phyloP scores from a whole-genome alignment of 2,888 invertebrate species.

The Globia sparganii region DNA sequence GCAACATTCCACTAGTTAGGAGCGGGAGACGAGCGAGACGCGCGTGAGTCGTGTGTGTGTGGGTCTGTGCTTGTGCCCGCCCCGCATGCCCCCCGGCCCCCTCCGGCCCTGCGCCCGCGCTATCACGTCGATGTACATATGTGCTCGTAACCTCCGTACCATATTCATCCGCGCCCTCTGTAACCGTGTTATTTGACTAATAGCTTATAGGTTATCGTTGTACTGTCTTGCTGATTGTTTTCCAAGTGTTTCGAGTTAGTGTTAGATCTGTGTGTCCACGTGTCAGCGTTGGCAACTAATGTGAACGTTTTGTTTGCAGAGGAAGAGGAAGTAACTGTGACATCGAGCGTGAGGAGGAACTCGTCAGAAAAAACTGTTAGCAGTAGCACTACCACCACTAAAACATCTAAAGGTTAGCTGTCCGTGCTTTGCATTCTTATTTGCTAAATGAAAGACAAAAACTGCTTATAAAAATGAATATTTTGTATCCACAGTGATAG shows the following conservation, averaged over 20 bases:
- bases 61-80: conserved; percentile 86
- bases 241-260: conserved; percentile 78
- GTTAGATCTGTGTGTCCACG: conserved; percentile 56
- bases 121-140: conserved; percentile 82
- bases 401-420: conserved; percentile 90
- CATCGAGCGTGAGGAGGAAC: conserved; percentile 87
- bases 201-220: conserved; percentile 86
- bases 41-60: conserved; percentile 90
- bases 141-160: conserved; percentile 80
- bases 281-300: conserved; percentile 25
- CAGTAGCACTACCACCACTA: conserved; percentile 90
- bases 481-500: conserved; percentile 85
- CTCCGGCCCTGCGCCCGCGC: conserved; percentile 65
- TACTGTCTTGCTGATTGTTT: conserved; percentile 86
- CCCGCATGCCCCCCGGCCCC: conserved; percentile 75
- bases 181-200: conserved; percentile 89
- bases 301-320: conserved; percentile 76
- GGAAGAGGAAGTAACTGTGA: conserved; percentile 87
- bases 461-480: neutral
- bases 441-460: neutral
- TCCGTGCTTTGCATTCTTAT: neutral
- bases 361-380: conserved; percentile 90
- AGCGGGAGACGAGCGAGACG: conserved; percentile 87
- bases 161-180: conserved; percentile 79
- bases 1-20: conserved; percentile 87